Base-by-base conservation (phyloP, 2,797 vertebrate genomes). In the Sciurus carolinensis region DNA sequence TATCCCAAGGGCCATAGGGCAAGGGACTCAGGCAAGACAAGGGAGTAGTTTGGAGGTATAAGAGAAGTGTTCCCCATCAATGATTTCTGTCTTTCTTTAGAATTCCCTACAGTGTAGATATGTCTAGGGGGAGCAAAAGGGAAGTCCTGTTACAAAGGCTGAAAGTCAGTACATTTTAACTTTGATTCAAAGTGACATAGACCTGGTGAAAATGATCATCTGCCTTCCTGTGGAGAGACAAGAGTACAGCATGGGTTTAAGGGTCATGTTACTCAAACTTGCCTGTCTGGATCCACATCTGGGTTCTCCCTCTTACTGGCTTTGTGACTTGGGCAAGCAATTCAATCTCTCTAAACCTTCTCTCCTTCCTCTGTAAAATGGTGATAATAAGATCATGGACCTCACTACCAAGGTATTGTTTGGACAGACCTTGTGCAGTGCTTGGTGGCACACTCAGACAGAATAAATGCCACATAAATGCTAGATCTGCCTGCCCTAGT, bases 381-480 rank as follows among this genome's bases (percentile, higher is more conserved):
- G 42, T 22, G 7, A 12, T 14, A 62, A 64, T 2, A 57, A 84
- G 54, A 22, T 57, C 5, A 62, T 62, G 5, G 8, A 26, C 22
- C 59, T 62, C 24, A 62, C 5, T 26, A 62, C 24, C 22, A 24
- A 24, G 9, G 1, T 5, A 28, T 5, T 50, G 18, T 8, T 39
- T 18, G 64, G 6, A 20, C 2, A 42, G 42, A 69, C 22, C 44
- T 33, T 67, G 7, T 28, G 14, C 24, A 52, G 42, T 2, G 30
- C 4, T 24, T 20, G 15, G 13, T 9, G 22, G 8, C 7, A 3
- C 1, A 10, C 8, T 67, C 10, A 2, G 18, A 15, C 13, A 30
- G 1, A 88, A 3, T 4, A 15, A 59, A 75, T 5, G 3, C 24
- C 30, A 0, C 0, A 10, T 3, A 10, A 8, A 4, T 0, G 14